Conservation (phyloP, 2,797 vertebrate species). For the Gastrophryne carolinensis region DNA sequence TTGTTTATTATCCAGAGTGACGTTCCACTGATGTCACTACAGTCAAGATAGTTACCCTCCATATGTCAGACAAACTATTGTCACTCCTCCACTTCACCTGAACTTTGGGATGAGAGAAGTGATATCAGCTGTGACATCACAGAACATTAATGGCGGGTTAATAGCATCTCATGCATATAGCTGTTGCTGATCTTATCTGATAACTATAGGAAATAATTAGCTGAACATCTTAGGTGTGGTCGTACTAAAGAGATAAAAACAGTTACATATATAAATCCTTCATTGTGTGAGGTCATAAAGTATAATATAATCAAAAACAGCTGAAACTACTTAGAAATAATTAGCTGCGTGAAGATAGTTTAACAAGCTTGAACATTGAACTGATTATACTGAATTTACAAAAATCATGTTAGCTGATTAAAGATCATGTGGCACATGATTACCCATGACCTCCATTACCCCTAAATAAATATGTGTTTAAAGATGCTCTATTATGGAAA, state of each 20-base stretch:
- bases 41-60: neutral
- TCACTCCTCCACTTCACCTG: neutral
- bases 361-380: too few relatives aligned
- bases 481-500: too few relatives aligned
- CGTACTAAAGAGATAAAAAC: neutral
- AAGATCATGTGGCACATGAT: too few relatives aligned
- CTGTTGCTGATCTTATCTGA: neutral
- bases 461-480: too few relatives aligned
- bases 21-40: neutral
- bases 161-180: neutral
- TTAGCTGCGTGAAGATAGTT: neutral
- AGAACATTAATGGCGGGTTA: constrained; percentile 3
- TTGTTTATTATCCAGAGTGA: neutral
- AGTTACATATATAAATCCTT: neutral
- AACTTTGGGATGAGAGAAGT: constrained; percentile 25
- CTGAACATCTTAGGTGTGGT: constrained; percentile 6
- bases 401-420: too few relatives aligned
- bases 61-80: neutral
- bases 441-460: too few relatives aligned
- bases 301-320: neutral
- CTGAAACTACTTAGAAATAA: neutral
- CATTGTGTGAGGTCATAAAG: neutral
- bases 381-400: too few relatives aligned
- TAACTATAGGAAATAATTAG: constrained; percentile 1
- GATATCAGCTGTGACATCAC: constrained; percentile 12